Evolutionary conservation across 2,113 vertebrate species (phyloP), one percentile per base, ranked within the genome.

Genomic region (Trichomycterus rosablanca): DNA sequence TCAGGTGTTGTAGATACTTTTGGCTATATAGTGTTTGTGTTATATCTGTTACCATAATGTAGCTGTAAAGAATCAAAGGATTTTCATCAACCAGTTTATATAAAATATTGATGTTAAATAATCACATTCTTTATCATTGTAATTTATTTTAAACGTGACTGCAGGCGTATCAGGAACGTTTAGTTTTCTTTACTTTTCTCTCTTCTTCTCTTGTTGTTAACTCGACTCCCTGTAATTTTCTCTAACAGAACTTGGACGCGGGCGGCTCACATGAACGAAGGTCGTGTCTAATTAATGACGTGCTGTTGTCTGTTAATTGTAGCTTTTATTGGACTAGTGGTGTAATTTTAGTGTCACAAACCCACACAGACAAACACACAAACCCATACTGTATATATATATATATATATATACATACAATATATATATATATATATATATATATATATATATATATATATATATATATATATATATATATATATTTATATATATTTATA

Each of bases 271-370:
- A 6, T 48, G 23, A 59, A 23, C 19, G 28, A 48, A 22, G 14
- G 19, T 14, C 12, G 9, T 48, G 30, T 48, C 30, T 59, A 59
- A 59, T 59, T 35, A 59, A 35, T 35, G 45, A 48, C 16, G 20
- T 20, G 57, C 43, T 48, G 20, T 24, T 49, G 44, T 49, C 22
- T 10, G 58, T 49, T 60, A 60, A 60, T 60, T 60, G 30, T 22
- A 24, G 18, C 44, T 34, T 15, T 39, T 24, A 5, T 12, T 57
- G 23, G 35, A 15, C 2, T 30, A n/a, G n/a, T n/a, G n/a, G n/a
- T n/a, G n/a, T n/a, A n/a, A n/a, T n/a, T n/a, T n/a, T n/a, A n/a
- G n/a, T n/a, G n/a, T n/a, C 39, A 57, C 9, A 39, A 19, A 15
- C 2, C 4, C 32, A 22, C 20, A 23, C 35, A 24, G 3, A 16